phyloP scores from a whole-genome alignment of 2,113 vertebrate species.

The Atlantisia rogersi region DNA sequence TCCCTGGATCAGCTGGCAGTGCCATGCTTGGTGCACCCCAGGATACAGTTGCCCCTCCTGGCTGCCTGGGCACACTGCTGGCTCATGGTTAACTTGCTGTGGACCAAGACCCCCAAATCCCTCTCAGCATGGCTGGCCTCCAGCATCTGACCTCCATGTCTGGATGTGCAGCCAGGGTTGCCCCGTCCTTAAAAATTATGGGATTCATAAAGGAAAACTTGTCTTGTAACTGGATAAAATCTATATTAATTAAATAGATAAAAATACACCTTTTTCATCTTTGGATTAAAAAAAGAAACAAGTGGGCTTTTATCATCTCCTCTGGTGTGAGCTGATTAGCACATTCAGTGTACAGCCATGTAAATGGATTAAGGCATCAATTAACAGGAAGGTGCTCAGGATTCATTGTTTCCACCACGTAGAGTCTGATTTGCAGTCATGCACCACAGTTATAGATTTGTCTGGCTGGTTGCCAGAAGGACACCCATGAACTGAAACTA shows the following conservation, averaged over 20 bases:
- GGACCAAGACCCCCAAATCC: too few relatives aligned
- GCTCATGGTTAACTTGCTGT: too few relatives aligned
- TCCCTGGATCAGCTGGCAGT: too few relatives aligned
- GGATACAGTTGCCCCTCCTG: too few relatives aligned
- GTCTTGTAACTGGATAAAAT: not conserved
- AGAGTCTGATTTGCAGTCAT: not conserved
- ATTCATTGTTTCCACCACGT: not conserved
- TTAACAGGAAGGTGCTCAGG: not conserved
- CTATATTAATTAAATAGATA: not conserved
- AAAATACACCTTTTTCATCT: not conserved
- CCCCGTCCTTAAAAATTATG: not conserved
- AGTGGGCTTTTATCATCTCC: not conserved
- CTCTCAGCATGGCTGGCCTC: too few relatives aligned
- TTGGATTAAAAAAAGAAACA: not conserved
- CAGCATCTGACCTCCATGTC: too few relatives aligned
- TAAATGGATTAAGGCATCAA: constrained; percentile 2
- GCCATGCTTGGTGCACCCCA: too few relatives aligned
- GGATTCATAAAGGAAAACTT: not conserved
- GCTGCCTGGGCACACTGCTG: too few relatives aligned
- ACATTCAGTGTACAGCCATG: not conserved
- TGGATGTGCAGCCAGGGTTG: too few relatives aligned
- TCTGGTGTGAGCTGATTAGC: constrained; percentile 2
- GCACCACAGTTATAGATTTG: not conserved
- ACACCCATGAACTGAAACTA: not conserved
- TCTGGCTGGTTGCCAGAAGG: rapidly evolving